Percentiles rank a stretch among this genome's conserved stretches.
phyloP scores from a whole-genome alignment of 2,797 vertebrate genomes.

The Sternotherus odoratus region DNA sequence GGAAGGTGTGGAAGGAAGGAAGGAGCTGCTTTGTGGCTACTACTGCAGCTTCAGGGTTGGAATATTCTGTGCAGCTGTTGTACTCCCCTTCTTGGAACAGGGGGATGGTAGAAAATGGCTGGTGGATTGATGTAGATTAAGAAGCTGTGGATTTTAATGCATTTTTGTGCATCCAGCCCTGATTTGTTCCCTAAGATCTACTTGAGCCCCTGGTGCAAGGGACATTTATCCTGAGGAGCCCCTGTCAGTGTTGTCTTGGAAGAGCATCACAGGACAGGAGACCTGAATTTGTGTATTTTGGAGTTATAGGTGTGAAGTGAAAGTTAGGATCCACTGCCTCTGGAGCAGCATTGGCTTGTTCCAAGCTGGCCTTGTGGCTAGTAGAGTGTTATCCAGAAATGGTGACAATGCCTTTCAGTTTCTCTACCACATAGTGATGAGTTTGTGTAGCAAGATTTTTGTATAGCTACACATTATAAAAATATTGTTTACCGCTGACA shows the following conservation, averaged over 20 bases:
- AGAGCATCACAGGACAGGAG: conserved; percentile 17
- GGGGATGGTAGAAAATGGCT: not conserved
- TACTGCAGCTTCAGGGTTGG: not conserved
- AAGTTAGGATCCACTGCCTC: not conserved
- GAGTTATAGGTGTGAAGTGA: conserved; percentile 26
- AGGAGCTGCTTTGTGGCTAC: not conserved
- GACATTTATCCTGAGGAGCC: not conserved
- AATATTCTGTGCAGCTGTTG: not conserved
- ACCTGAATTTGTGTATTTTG: not conserved
- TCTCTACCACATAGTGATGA: not conserved
- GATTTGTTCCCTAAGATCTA: not conserved
- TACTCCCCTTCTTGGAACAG: not conserved
- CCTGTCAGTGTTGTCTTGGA: not conserved
- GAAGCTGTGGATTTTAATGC: not conserved
- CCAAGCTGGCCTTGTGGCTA: conserved; percentile 24
- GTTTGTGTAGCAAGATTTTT: not conserved
- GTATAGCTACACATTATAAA: conserved; percentile 32
- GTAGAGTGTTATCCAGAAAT: conserved; percentile 32
- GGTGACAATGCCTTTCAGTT: conserved; percentile 11
- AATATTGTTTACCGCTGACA: conserved; percentile 42
- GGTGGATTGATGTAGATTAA: not conserved
- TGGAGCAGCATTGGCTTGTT: not conserved
- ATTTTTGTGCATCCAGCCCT: not conserved
- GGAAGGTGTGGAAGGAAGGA: not conserved
- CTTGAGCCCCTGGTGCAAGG: not conserved